phyloP scores from a whole-genome alignment of 2,113 vertebrate genomes.

The Pangasianodon hypophthalmus region DNA sequence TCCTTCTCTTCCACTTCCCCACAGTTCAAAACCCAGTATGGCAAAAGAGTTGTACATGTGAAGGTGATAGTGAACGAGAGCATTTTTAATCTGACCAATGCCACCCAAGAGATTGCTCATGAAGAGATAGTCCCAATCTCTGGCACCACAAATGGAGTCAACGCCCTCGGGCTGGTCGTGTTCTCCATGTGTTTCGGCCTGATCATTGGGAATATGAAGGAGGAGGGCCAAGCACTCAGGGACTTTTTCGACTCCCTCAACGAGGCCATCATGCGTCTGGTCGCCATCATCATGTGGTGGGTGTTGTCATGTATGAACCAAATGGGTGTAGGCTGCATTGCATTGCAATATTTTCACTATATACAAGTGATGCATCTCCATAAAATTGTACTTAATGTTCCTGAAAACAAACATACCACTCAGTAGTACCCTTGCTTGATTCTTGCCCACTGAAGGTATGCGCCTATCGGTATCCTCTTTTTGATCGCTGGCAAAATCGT shows the following conservation, averaged over 20 bases:
- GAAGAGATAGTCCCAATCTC: constrained; percentile 88
- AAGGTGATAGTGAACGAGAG: constrained; percentile 78
- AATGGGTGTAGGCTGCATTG: neutral
- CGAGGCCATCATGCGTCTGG: constrained; percentile 95
- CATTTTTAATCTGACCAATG: constrained; percentile 74
- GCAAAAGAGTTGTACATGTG: constrained; percentile 77
- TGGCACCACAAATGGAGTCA: constrained; percentile 90
- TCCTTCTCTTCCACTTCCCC: constrained; percentile 49
- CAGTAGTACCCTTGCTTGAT: constrained; percentile 1
- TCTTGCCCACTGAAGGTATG: constrained; percentile 80
- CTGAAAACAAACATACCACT: neutral
- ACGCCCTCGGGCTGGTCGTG: constrained; percentile 93
- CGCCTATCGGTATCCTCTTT: constrained; percentile 93
- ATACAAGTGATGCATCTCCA: neutral
- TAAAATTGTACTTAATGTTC: neutral
- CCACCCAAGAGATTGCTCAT: constrained; percentile 69
- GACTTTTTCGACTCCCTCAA: constrained; percentile 96
- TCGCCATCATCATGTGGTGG: constrained; percentile 96
- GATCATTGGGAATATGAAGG: constrained; percentile 96
- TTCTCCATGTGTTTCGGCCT: constrained; percentile 96
- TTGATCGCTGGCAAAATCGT: constrained; percentile 97
- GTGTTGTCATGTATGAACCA: constrained; percentile 40
- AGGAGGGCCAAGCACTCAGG: constrained; percentile 86
- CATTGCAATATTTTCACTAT: neutral
- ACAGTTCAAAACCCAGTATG: constrained; percentile 95